These are phyloP conservation scores for Nymphalis urticae DNA, from an alignment of 2,888 invertebrate species.

Conservation along the genomic window DNA sequence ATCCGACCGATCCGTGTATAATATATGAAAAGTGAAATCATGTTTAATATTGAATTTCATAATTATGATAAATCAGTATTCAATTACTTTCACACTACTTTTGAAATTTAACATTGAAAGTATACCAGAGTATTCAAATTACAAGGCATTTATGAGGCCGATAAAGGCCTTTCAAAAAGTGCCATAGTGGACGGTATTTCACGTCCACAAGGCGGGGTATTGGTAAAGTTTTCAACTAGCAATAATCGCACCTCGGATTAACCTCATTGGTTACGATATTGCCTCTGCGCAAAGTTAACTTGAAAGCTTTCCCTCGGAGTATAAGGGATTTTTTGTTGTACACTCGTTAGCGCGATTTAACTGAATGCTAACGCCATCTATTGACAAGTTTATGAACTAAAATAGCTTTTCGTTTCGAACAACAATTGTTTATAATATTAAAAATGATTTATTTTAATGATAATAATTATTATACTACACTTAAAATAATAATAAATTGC, in stretches of 20 bases:
- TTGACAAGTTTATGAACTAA: neutral
- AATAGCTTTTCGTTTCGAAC: neutral
- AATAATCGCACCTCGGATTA: conserved; percentile 93
- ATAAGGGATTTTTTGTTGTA: neutral
- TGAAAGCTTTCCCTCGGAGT: accelerated
- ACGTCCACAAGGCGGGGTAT: conserved; percentile 93
- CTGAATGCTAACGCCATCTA: conserved; percentile 29
- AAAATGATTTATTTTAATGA: neutral
- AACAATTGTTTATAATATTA: neutral
- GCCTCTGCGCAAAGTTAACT: conserved; percentile 93
- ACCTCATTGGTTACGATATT: conserved; percentile 94
- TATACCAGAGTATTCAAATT: too few species aligned
- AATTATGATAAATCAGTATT: too few species aligned
- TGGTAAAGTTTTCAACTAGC: conserved; percentile 96
- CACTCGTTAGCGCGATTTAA: conserved; percentile 33
- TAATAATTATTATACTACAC: neutral
- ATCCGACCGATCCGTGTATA: too few species aligned
- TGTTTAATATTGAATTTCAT: too few species aligned
- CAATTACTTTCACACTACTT: too few species aligned
- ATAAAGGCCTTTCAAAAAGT: conserved; percentile 87
- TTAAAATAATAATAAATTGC: too few species aligned
- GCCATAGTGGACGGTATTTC: conserved; percentile 92
- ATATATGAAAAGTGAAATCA: too few species aligned
- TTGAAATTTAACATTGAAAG: too few species aligned
- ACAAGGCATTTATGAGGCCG: neutral